Evolutionary conservation across 1,140 invertebrate species (phyloP), one percentile per base, ranked within the genome.

Genomic region (Drosophila suzukii): DNA sequence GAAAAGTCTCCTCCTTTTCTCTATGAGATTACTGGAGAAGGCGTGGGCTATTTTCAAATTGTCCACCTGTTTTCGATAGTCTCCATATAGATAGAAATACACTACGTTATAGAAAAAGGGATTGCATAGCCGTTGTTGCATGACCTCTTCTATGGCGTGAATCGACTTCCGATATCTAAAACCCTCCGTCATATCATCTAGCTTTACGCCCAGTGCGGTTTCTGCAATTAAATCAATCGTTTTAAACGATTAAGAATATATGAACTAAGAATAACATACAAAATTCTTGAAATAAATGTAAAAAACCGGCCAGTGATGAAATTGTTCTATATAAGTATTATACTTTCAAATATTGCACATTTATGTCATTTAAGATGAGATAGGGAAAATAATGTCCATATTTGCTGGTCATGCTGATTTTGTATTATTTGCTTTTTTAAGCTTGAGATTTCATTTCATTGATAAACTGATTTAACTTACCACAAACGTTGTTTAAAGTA

Each of bases 401-500:
- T 65, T 20, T 5, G 17, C 49, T 32, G 30, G 65, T 70, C 66
- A 70, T 55, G 39, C 20, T 67, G 39, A 54, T 67, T 36, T 10
- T 5, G 30, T 17, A 5, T 55, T 15, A 15, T 13, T 34, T 51
- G 12, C 0, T 2, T 0, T 38, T 43, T 1, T 12, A 27, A 43
- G 24, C 38, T n/a, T n/a, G 17, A 7, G 27, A 27, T 41, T 34
- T 39, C n/a, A 27, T 13, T 32, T 59, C 38, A 59, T 17, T 43
- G 0, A n/a, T 20, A 20, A 20, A 34, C 10, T 43, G 6, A 20
- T 2, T 34, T 20, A 0, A 54, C 57, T 79, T 65, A 94, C 97
- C 96, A 91, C 96, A 96, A 79, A 97, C 96, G 34, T 96, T 94
- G 79, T 97, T 96, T 7, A 98, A 92, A 11, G 97, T 95, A 82